A percentile compares a stretch with the other conserved stretches of the same genome.
phyloP scores from a whole-genome alignment of 2,797 vertebrate genomes.

The Alosa sapidissima region DNA sequence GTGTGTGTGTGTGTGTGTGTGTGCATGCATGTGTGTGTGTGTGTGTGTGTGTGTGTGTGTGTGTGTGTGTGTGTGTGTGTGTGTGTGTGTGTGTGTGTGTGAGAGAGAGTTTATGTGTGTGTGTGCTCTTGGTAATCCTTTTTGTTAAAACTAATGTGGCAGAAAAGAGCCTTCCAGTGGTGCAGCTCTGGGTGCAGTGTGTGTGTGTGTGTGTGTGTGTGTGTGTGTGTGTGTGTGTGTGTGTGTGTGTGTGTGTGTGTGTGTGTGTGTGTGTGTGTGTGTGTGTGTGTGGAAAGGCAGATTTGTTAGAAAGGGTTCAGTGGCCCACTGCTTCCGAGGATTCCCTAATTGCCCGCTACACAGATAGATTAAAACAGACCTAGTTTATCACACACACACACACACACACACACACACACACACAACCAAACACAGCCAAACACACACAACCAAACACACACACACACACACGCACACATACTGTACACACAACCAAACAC shows the following conservation, averaged over 20 bases:
- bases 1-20: background rate
- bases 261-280: slow-evolving; percentile 34
- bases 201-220: slow-evolving; percentile 36
- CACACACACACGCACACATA: no score
- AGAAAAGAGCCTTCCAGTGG: slow-evolving; percentile 62
- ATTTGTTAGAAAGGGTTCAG: slow-evolving; percentile 57
- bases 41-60: slow-evolving; percentile 12
- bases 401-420: background rate
- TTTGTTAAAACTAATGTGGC: slow-evolving; percentile 66
- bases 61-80: background rate
- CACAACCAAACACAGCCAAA: no score
- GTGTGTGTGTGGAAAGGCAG: slow-evolving; percentile 52
- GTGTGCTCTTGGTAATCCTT: slow-evolving; percentile 53
- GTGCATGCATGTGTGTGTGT: background rate
- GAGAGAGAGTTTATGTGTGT: background rate
- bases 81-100: slow-evolving; percentile 35
- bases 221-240: background rate
- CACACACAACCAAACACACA: background rate
- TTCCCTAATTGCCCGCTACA: slow-evolving; percentile 59
- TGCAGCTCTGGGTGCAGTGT: slow-evolving; percentile 53
- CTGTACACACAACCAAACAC: no score
- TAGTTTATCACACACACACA: background rate
- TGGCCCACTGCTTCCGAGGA: slow-evolving; percentile 55
- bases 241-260: background rate
- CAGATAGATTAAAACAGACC: slow-evolving; percentile 56